Evolutionary conservation across 2,888 invertebrate species (phyloP), one percentile per base, ranked within the genome.

Genomic region (Trichopria drosophilae): DNA sequence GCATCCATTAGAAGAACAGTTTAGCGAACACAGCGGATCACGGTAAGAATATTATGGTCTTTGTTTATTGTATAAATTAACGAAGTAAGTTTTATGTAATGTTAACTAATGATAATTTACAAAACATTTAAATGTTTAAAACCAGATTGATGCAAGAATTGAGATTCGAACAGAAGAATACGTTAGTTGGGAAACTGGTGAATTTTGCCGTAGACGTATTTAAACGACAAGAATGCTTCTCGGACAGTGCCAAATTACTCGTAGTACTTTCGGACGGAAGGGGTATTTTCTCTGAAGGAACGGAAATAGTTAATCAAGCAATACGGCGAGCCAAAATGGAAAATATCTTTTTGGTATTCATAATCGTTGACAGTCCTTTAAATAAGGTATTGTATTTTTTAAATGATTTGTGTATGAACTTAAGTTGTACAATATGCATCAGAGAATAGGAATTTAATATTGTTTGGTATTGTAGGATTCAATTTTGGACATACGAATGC

Each of bases 231-330:
- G 77, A 75, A 62, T 82, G 80, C 42, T 79, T 80, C 10, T 79
- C 80, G 37, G 77, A 84, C 4, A 84, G 84, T 53, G 89, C 94
- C 0, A 94, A 93, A 75, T 77, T 99, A 31, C 74, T 99, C 59
- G 82, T 99, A 12, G 84, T 99, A 7, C 83, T 99, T 3, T 94
- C 97, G 26, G 99, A 99, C 77, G 99, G 98, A 0, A 81, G 95
- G 31, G 95, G 95, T 2, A 86, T 97, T 58, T 92, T 90, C 74
- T 88, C 88, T 4, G 91, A 93, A 69, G 96, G 96, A 1, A 85
- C 86, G 64, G 84, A 85, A 1, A 82, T 79, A 52, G 90, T 97
- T 2, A 81, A 80, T 57, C 83, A 84, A 59, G 88, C 94, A 0
- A 88, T 97, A 0, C 81, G 93, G 63, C 78, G 86, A 62, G 93